Evolutionary conservation across 2,888 invertebrate genomes (phyloP).

Genomic region (Hyposoter didymator): DNA sequence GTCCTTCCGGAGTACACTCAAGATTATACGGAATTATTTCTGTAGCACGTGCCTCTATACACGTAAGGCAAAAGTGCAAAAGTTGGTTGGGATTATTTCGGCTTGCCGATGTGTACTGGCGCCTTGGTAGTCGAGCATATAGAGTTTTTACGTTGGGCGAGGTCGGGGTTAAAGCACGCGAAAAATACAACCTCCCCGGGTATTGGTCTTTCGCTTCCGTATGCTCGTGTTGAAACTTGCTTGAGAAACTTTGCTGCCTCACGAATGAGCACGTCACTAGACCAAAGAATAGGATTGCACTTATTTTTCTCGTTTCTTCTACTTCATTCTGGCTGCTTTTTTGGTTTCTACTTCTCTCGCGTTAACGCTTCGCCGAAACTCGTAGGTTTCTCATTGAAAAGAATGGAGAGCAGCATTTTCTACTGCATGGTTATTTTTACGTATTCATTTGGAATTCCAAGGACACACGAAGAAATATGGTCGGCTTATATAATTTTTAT

Average conservation of each 20-base stretch:
- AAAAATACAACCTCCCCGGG: constrained; percentile 29
- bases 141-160: constrained; percentile 43
- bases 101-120: background rate
- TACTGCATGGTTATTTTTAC: background rate
- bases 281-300: constrained; percentile 12
- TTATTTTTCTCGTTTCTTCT: constrained; percentile 20
- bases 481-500: background rate
- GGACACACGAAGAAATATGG: background rate
- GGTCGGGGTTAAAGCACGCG: constrained; percentile 54
- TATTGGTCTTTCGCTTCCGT: constrained; percentile 18
- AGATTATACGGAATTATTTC: constrained; percentile 29
- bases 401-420: background rate
- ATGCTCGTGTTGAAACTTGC: constrained; percentile 7
- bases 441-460: background rate
- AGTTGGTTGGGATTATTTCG: constrained; percentile 20
- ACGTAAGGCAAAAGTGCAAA: constrained; percentile 6
- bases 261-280: background rate
- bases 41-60: background rate
- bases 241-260: constrained; percentile 9
- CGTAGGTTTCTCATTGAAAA: no score
- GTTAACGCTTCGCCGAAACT: background rate
- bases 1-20: background rate
- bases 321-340: background rate
- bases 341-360: background rate
- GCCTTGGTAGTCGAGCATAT: background rate